Evolutionary conservation across 2,888 invertebrate species (phyloP).

Genomic region (Sarcophaga carnaria): DNA sequence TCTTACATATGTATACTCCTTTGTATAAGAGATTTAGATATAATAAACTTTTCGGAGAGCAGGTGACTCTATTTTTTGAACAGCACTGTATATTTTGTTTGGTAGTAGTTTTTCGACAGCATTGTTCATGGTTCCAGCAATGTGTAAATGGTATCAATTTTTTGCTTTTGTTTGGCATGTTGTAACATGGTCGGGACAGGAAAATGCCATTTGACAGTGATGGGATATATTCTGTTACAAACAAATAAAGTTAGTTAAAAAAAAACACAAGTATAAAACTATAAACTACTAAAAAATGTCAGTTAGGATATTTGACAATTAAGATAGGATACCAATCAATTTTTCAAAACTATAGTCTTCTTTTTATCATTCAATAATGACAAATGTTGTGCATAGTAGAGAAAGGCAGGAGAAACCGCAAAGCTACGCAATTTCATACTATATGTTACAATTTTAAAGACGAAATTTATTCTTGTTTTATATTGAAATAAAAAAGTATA

Average conservation of each 20-base stretch:
- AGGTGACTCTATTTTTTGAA: too few relatives aligned
- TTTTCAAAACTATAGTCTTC: constrained; percentile 1
- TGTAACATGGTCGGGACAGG: constrained; percentile 10
- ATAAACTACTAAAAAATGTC: constrained; percentile 35
- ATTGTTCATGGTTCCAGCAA: background rate
- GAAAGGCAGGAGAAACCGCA: background rate
- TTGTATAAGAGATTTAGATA: too few relatives aligned
- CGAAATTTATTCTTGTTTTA: too few relatives aligned
- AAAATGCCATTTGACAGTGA: constrained; percentile 50
- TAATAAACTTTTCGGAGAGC: too few relatives aligned
- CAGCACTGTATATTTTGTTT: background rate
- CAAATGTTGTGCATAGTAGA: background rate
- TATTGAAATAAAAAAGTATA: too few relatives aligned
- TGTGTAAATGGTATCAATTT: background rate
- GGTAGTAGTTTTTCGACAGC: background rate
- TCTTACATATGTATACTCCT: too few relatives aligned
- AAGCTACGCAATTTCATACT: background rate
- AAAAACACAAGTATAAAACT: constrained; percentile 14
- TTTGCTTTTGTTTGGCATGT: constrained; percentile 1
- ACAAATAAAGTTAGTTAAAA: constrained; percentile 3
- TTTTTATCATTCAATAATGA: background rate
- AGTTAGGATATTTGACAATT: constrained; percentile 37
- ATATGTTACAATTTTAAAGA: too few relatives aligned
- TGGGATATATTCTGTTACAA: constrained; percentile 11
- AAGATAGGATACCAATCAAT: constrained; percentile 24